Evolutionary conservation across 1,140 invertebrate species (phyloP), one percentile per base, ranked within the genome.

Genomic region (Trichonephila clavipes): DNA sequence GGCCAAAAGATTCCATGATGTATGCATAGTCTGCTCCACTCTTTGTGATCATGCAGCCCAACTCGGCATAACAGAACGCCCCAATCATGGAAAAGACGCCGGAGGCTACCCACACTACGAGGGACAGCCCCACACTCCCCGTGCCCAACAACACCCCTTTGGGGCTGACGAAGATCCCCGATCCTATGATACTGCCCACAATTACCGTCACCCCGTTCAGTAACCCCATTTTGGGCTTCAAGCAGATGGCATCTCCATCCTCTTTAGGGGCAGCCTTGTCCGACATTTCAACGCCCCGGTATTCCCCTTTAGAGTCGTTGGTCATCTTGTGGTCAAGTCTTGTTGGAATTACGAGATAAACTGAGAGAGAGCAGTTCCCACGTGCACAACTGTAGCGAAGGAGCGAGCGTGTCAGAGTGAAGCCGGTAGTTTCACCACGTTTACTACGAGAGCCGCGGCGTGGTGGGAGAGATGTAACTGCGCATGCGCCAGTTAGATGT

Each of bases 1-100:
- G 98, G 0, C 99, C 99, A 95, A 99, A 99, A 0, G 98, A 98
- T 95, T 98, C 97, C 98, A 99, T 99, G 94, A 99, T 99, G 96
- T 99, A 99, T 0, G 98, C 98, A 96, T 99, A 99, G 96, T 99
- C 98, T 0, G 98, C 98, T 0, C 98, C 98, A 34, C 95, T 95
- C 83, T 95, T 95, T 18, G 95, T 95, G 61, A 95, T 95, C 98
- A 99, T 98, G 83, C 98, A 98, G 21, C 98, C 98, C 94, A 99
- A 95, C 96, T 99, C 98, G 2, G 98, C 98, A 94, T 99, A 99
- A 96, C 98, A 99, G 95, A 99, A 99, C 28, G 98, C 98, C 18
- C 98, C 98, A 72, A 98, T 95, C 98, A 98, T 98, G 40, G 98
- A 98, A 95, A 98, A 98, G 21, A 98, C 95, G 44, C 98, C 95